These are phyloP conservation scores for Threskiornis aethiopicus DNA, from an alignment of 2,797 vertebrate species.

Conservation along the genomic window DNA sequence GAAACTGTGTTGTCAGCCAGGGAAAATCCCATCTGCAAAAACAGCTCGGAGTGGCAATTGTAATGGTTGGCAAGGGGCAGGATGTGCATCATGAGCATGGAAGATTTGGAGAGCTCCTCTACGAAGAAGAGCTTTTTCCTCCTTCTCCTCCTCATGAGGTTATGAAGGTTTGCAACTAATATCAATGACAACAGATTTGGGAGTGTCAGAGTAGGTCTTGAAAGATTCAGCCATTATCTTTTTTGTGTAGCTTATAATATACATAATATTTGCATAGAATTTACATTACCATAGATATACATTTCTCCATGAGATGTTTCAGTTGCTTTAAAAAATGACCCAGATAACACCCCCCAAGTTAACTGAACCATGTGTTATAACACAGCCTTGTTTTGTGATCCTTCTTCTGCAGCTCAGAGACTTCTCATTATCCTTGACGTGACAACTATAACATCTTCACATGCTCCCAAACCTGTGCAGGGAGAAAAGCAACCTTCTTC, in stretches of 20 bases:
- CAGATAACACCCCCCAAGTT: background rate
- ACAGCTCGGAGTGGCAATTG: background rate
- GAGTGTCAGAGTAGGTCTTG: background rate
- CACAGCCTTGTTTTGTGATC: background rate
- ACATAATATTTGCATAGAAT: background rate
- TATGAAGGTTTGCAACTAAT: background rate
- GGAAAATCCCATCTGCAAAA: background rate
- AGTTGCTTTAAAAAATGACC: background rate
- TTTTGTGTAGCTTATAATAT: background rate
- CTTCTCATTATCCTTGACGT: background rate
- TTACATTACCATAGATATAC: background rate
- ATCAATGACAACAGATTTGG: background rate
- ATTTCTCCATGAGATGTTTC: background rate
- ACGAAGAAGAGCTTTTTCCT: background rate
- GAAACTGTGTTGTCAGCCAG: background rate
- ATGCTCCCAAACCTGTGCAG: background rate
- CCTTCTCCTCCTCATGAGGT: background rate
- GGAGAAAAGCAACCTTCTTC: background rate
- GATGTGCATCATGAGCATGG: fast-evolving
- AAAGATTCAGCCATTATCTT: background rate
- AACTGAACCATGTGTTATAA: background rate
- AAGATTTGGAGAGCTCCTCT: background rate
- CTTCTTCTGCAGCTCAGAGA: background rate
- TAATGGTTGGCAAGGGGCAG: background rate
- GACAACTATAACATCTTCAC: background rate